phyloP scores from a whole-genome alignment of 2,888 invertebrate genomes.

The Tachina lurida region DNA sequence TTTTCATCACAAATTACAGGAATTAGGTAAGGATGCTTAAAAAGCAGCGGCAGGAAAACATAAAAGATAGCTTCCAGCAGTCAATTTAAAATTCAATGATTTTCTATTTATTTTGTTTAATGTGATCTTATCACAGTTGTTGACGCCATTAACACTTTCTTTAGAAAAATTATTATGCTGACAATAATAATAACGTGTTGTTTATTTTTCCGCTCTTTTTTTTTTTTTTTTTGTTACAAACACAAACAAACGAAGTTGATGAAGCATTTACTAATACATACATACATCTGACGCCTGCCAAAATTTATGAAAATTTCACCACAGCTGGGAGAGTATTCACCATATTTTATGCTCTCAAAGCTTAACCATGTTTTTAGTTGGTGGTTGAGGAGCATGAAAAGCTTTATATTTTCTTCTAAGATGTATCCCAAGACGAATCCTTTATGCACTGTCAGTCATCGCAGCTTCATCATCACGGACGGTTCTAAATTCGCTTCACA shows the following conservation, averaged over 20 bases:
- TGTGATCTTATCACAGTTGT: slow-evolving; percentile 65
- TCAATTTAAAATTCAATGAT: slow-evolving; percentile 51
- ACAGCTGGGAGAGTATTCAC: slow-evolving; percentile 33
- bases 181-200: slow-evolving; percentile 21
- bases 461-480: slow-evolving; percentile 74
- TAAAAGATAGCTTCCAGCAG: not conserved
- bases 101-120: slow-evolving; percentile 53
- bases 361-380: not conserved
- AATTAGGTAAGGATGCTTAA: not conserved
- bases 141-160: slow-evolving; percentile 67
- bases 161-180: slow-evolving; percentile 54
- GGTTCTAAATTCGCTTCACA: slow-evolving; percentile 72
- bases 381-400: slow-evolving; percentile 36
- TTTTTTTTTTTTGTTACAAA: slow-evolving; percentile 41
- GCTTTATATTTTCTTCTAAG: slow-evolving; percentile 28
- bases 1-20: slow-evolving; percentile 2
- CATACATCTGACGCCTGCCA: not conserved
- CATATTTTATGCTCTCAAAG: slow-evolving; percentile 9
- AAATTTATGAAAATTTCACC: slow-evolving; percentile 17
- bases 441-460: slow-evolving; percentile 73
- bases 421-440: slow-evolving; percentile 5
- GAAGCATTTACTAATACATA: slow-evolving; percentile 3
- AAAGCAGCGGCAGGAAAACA: not conserved
- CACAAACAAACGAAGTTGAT: not conserved
- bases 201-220: slow-evolving; percentile 17